Conservation (phyloP, 2,113 vertebrate species). For the Nothobranchius furzeri region DNA sequence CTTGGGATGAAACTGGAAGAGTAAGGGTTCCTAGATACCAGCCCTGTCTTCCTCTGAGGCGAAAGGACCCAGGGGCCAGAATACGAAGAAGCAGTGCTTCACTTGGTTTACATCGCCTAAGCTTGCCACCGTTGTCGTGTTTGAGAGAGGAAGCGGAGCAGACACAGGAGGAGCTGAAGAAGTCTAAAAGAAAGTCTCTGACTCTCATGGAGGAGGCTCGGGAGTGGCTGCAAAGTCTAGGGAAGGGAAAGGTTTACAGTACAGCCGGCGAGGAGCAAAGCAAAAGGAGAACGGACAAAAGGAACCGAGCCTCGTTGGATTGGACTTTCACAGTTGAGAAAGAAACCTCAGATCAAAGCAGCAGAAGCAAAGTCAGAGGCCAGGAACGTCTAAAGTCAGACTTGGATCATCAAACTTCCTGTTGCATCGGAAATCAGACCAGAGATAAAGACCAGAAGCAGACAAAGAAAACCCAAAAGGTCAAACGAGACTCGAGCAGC, state of each 20-base stretch:
- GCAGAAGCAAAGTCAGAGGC: slow-evolving; percentile 36
- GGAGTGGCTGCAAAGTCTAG: slow-evolving; percentile 80
- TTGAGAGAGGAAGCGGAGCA: slow-evolving; percentile 45
- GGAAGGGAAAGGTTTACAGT: slow-evolving; percentile 71
- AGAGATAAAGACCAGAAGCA: slow-evolving; percentile 43
- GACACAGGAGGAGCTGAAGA: slow-evolving; percentile 60
- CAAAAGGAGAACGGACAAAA: slow-evolving; percentile 56
- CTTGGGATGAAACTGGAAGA: slow-evolving; percentile 42
- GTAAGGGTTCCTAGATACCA: slow-evolving; percentile 51
- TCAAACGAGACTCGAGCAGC: not conserved
- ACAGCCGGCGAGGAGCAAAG: slow-evolving; percentile 60
- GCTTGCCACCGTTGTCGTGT: slow-evolving; percentile 71
- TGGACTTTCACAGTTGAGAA: slow-evolving; percentile 29
- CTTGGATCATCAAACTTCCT: slow-evolving; percentile 63
- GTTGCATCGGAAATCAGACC: slow-evolving; percentile 64
- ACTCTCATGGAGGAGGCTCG: slow-evolving; percentile 79
- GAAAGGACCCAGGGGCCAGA: slow-evolving; percentile 50
- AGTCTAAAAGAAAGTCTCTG: slow-evolving; percentile 80
- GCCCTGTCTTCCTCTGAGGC: slow-evolving; percentile 60
- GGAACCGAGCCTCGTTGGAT: slow-evolving; percentile 42
- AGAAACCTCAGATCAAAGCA: slow-evolving; percentile 17
- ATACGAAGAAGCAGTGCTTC: slow-evolving; percentile 47
- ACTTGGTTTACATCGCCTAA: slow-evolving; percentile 68
- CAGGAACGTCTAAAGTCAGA: slow-evolving; percentile 44
- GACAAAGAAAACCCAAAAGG: slow-evolving; percentile 24